These are phyloP conservation scores for Periophthalmodon schlosseri DNA, from an alignment of 2,113 vertebrate genomes.

Conservation along the genomic window DNA sequence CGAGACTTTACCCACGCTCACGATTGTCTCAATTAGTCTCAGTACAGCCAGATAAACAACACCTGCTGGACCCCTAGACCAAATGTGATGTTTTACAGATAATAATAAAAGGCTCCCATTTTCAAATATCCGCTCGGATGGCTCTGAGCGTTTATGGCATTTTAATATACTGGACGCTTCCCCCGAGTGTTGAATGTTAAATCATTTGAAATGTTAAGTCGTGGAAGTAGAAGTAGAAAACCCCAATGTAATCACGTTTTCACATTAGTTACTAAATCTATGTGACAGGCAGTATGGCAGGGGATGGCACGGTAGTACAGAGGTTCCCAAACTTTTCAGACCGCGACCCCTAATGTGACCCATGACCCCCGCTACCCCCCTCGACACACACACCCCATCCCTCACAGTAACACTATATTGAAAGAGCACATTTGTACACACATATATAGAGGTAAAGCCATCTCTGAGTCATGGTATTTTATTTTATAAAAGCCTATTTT, in stretches of 20 bases:
- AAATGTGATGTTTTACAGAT: neutral
- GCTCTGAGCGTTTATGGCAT: neutral
- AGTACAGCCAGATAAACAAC: conserved; percentile 40
- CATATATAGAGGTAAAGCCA: no score
- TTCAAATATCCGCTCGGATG: neutral
- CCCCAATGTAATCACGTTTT: neutral
- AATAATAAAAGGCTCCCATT: neutral
- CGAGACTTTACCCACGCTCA: conserved; percentile 43
- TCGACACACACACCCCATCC: no score
- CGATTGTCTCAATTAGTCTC: conserved; percentile 45
- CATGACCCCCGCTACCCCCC: no score
- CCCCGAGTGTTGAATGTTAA: neutral
- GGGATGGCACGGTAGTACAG: neutral
- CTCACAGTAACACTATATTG: no score
- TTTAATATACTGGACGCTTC: neutral
- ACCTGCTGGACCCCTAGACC: conserved; percentile 29
- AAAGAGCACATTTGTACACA: no score
- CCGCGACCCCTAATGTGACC: no score
- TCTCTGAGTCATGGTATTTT: no score
- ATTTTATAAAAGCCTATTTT: no score
- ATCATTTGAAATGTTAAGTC: neutral
- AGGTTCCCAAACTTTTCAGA: no score
- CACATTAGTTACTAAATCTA: neutral
- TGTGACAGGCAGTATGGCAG: conserved; percentile 1
- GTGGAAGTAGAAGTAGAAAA: neutral